Evolutionary conservation across 2,113 vertebrate species (phyloP).

Genomic region (Neogale vison): DNA sequence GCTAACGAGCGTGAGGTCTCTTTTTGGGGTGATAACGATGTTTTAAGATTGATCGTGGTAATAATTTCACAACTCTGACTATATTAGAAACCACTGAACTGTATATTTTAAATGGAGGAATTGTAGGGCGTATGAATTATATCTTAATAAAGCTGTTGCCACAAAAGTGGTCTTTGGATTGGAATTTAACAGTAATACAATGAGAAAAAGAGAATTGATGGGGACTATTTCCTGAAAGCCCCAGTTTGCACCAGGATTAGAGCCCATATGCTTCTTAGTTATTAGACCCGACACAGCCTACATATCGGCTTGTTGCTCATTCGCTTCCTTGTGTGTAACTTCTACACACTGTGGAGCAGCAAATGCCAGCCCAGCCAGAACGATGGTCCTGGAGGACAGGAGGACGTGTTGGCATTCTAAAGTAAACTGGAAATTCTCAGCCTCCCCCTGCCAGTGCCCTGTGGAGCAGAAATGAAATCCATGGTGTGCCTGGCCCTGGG

Average conservation of each 20-base stretch:
- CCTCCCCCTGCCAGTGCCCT: background rate
- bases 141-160: background rate
- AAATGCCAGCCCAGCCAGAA: background rate
- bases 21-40: background rate
- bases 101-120: background rate
- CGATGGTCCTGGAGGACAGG: rapidly evolving
- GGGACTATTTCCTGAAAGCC: background rate
- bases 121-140: background rate
- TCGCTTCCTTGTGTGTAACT: background rate
- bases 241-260: background rate
- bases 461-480: background rate
- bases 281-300: background rate
- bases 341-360: background rate
- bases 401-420: background rate
- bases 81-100: background rate
- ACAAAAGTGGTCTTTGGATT: background rate
- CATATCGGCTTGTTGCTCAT: background rate
- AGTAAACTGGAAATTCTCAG: background rate
- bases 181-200: background rate
- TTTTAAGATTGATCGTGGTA: background rate
- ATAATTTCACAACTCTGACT: background rate
- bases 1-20: background rate
- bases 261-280: background rate
- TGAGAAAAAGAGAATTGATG: background rate
- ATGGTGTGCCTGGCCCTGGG: background rate